Conservation (phyloP, 2,888 invertebrate genomes). For the Hirtodrosophila confusa region DNA sequence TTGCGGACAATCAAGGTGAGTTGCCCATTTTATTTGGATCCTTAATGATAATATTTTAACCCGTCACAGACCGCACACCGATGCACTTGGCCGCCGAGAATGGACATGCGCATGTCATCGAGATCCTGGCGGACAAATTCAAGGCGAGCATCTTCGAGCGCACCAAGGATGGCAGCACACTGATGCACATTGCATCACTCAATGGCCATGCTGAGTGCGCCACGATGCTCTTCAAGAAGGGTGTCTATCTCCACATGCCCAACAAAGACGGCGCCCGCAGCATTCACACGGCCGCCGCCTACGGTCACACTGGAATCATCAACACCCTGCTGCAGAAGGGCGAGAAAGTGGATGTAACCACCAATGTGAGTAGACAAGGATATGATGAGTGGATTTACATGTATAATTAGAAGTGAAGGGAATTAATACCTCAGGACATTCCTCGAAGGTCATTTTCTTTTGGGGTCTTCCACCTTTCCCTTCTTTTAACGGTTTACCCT, state of each 20-base stretch:
- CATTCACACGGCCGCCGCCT: conserved; percentile 98
- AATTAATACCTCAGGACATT: too few relatives aligned
- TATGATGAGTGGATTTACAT: too few relatives aligned
- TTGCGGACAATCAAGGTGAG: conserved; percentile 95
- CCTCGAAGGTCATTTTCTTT: too few relatives aligned
- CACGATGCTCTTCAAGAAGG: conserved; percentile 98
- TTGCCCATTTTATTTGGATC: not conserved
- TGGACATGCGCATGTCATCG: conserved; percentile 97
- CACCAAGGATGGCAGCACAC: conserved; percentile 98
- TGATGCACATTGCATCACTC: conserved; percentile 99
- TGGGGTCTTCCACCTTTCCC: too few relatives aligned
- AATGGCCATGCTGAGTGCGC: conserved; percentile 99
- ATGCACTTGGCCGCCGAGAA: conserved; percentile 99
- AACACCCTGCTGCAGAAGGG: conserved; percentile 97
- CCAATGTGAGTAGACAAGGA: conserved; percentile 88
- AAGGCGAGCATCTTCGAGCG: conserved; percentile 98
- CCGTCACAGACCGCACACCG: conserved; percentile 92
- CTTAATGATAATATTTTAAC: too few relatives aligned
- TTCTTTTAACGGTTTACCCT: too few relatives aligned
- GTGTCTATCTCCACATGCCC: conserved; percentile 99
- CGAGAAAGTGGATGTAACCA: conserved; percentile 97
- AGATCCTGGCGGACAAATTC: conserved; percentile 98
- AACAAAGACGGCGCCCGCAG: conserved; percentile 98
- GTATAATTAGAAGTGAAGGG: too few relatives aligned
- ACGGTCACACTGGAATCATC: conserved; percentile 98